A percentile compares a stretch with the other conserved stretches of the same genome.
Conservation (phyloP, 2,113 vertebrate species). For the Microtus ochrogaster region DNA sequence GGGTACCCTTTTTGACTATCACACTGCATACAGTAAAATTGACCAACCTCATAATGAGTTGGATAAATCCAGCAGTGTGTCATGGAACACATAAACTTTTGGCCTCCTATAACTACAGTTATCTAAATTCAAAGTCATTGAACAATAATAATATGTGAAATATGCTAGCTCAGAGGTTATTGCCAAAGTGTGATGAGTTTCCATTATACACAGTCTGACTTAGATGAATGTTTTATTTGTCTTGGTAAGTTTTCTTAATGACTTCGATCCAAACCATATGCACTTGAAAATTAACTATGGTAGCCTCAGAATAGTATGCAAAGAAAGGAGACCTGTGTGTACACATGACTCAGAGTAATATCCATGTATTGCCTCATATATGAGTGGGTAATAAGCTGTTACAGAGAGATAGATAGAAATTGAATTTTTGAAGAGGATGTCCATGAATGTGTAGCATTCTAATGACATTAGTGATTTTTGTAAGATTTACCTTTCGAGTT, state of each 20-base stretch:
- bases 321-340: not conserved
- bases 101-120: not conserved
- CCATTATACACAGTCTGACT: not conserved
- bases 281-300: not conserved
- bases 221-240: not conserved
- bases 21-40: not conserved
- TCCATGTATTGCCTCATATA: not conserved
- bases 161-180: not conserved
- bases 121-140: constrained; percentile 17
- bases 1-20: not conserved
- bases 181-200: not conserved
- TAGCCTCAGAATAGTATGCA: not conserved
- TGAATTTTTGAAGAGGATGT: not conserved
- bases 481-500: not conserved
- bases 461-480: not conserved
- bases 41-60: not conserved
- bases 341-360: not conserved
- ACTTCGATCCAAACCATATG: not conserved
- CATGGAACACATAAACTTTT: constrained; percentile 20
- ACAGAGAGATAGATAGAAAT: not conserved
- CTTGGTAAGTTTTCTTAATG: constrained; percentile 23
- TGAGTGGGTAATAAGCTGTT: not conserved
- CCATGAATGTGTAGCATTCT: not conserved
- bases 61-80: not conserved
- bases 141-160: not conserved